phyloP scores from a whole-genome alignment of 2,888 invertebrate genomes.

The Acronicta psi region DNA sequence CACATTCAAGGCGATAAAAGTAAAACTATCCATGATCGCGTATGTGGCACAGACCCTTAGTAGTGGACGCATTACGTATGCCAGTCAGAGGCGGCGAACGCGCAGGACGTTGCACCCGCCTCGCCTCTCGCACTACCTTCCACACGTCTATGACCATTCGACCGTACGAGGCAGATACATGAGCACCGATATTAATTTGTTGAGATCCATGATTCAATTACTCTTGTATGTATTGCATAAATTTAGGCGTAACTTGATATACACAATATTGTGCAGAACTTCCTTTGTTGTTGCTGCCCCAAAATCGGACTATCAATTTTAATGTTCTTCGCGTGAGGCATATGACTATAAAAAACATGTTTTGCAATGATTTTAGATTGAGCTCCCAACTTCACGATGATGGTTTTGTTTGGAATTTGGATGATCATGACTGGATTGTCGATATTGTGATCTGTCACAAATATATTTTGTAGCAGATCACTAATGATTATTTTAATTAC shows the following conservation, averaged over 20 bases:
- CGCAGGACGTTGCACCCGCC: slow-evolving; percentile 83
- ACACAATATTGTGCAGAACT: not conserved
- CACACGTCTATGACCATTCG: slow-evolving; percentile 58
- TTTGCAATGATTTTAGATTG: no score
- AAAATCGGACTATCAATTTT: no score
- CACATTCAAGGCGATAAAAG: slow-evolving; percentile 20
- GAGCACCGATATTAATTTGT: slow-evolving; percentile 21
- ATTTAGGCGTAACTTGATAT: not conserved
- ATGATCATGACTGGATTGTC: slow-evolving; percentile 2
- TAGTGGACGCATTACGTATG: slow-evolving; percentile 78
- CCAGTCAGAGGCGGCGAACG: slow-evolving; percentile 69
- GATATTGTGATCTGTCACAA: not conserved
- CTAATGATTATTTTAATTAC: slow-evolving; percentile 14
- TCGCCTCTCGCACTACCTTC: slow-evolving; percentile 63
- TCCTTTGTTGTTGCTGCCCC: no score
- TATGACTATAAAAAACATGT: no score
- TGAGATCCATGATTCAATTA: slow-evolving; percentile 1
- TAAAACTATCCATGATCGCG: slow-evolving; percentile 30
- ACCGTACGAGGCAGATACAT: slow-evolving; percentile 44
- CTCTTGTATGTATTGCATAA: not conserved
- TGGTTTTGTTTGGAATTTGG: no score
- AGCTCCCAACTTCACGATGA: no score
- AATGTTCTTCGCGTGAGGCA: no score
- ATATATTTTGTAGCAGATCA: not conserved
- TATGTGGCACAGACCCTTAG: slow-evolving; percentile 45